Evolutionary conservation across 2,888 invertebrate species (phyloP).

Genomic region (Chloromyia formosa): DNA sequence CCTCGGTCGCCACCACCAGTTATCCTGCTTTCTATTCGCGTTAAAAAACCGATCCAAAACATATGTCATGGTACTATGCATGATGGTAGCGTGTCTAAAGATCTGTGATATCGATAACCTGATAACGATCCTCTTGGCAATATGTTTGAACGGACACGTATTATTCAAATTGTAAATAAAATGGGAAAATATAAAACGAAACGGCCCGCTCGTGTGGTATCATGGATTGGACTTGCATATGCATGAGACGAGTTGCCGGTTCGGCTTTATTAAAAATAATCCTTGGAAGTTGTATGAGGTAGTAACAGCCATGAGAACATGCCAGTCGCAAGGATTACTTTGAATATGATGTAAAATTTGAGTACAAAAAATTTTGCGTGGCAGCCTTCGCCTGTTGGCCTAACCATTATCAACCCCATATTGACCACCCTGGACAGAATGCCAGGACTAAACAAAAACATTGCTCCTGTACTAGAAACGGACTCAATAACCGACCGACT

Average conservation of each 20-base stretch:
- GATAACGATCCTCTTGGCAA: constrained; percentile 46
- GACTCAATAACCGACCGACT: constrained; percentile 22
- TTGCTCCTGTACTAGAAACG: background rate
- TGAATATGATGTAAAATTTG: too few relatives aligned
- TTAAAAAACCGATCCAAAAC: constrained; percentile 44
- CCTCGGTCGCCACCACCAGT: background rate
- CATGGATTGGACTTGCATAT: background rate
- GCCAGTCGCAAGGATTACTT: too few relatives aligned
- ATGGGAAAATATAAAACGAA: constrained; percentile 31
- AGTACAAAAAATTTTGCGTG: too few relatives aligned
- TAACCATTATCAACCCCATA: too few relatives aligned
- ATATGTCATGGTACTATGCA: constrained; percentile 49
- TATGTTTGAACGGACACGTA: constrained; percentile 43
- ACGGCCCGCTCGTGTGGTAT: background rate
- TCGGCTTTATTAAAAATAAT: background rate
- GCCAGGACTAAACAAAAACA: background rate
- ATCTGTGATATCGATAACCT: constrained; percentile 50
- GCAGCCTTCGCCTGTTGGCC: too few relatives aligned
- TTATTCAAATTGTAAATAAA: constrained; percentile 49
- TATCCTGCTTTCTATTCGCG: background rate
- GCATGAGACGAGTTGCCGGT: background rate
- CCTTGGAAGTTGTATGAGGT: too few relatives aligned
- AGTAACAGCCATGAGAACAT: too few relatives aligned
- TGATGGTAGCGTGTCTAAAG: constrained; percentile 49
- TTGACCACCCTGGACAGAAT: background rate